Percentiles rank a stretch among this genome's conserved stretches.
phyloP scores from a whole-genome alignment of 2,797 vertebrate species.

The Thamnophis elegans region DNA sequence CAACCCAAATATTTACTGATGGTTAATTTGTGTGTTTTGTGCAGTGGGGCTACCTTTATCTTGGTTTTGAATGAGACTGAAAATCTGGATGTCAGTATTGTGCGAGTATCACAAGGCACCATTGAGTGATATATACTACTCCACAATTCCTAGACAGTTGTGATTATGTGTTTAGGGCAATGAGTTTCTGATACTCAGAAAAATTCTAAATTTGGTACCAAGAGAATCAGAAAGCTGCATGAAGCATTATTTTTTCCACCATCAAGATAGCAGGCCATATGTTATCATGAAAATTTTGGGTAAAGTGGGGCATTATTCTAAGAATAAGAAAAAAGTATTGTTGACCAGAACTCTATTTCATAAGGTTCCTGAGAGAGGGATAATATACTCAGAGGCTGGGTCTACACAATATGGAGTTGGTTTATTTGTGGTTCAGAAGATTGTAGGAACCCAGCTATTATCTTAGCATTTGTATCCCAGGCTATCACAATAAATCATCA shows the following conservation, averaged over 20 bases:
- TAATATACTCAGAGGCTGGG: background rate
- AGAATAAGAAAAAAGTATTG: background rate
- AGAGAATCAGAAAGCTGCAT: background rate
- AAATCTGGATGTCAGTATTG: background rate
- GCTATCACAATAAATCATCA: background rate
- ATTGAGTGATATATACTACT: background rate
- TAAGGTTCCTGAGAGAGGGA: background rate
- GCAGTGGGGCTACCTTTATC: background rate
- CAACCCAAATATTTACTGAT: background rate
- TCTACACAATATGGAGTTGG: background rate
- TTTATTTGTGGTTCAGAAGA: background rate
- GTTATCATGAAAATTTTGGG: background rate
- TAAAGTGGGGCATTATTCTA: background rate
- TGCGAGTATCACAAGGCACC: background rate
- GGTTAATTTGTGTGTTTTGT: background rate
- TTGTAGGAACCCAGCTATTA: background rate
- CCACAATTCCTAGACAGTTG: background rate
- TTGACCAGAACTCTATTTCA: background rate
- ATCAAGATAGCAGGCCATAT: background rate
- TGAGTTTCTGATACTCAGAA: background rate
- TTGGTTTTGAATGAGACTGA: background rate
- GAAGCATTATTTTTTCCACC: background rate
- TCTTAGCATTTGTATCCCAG: background rate
- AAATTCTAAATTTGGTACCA: background rate
- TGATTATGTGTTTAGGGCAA: background rate